Conservation (phyloP, 2,113 vertebrate genomes). For the Oncorhynchus tshawytscha region DNA sequence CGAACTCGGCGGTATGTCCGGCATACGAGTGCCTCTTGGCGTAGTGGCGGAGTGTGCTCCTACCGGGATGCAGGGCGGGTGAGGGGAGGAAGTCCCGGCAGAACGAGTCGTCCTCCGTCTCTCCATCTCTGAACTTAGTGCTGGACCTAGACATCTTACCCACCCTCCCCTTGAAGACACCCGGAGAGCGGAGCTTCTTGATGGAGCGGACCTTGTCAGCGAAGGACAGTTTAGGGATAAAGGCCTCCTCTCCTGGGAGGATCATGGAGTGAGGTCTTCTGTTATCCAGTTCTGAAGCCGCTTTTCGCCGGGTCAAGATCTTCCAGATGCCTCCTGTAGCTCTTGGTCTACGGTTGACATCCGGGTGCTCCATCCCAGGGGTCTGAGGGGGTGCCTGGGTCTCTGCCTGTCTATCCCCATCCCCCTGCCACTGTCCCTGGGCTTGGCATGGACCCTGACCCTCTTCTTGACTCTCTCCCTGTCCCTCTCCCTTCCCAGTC, state of each 20-base stretch:
- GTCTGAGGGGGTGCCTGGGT: constrained; percentile 52
- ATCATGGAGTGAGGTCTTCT: constrained; percentile 89
- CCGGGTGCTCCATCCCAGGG: constrained; percentile 65
- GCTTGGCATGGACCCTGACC: not conserved
- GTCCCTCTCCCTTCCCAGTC: constrained; percentile 27
- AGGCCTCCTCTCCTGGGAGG: constrained; percentile 75
- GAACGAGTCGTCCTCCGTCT: constrained; percentile 65
- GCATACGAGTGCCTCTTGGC: constrained; percentile 85
- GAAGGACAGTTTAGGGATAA: constrained; percentile 82
- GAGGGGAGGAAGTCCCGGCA: constrained; percentile 58
- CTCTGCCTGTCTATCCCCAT: constrained; percentile 39
- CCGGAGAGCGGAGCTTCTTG: constrained; percentile 80
- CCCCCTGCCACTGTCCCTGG: not conserved
- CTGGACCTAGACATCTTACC: constrained; percentile 65
- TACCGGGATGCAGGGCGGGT: constrained; percentile 57
- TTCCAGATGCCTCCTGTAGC: constrained; percentile 82
- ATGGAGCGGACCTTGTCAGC: constrained; percentile 83
- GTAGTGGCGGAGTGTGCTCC: constrained; percentile 64
- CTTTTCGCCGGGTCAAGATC: constrained; percentile 81
- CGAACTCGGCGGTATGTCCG: constrained; percentile 79
- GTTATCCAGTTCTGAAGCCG: constrained; percentile 62
- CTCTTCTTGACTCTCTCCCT: constrained; percentile 49
- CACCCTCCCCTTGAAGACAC: constrained; percentile 69
- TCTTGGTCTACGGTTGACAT: constrained; percentile 74
- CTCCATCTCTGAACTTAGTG: constrained; percentile 61